Conservation (phyloP, 2,113 vertebrate species). For the Fregetta grallaria region DNA sequence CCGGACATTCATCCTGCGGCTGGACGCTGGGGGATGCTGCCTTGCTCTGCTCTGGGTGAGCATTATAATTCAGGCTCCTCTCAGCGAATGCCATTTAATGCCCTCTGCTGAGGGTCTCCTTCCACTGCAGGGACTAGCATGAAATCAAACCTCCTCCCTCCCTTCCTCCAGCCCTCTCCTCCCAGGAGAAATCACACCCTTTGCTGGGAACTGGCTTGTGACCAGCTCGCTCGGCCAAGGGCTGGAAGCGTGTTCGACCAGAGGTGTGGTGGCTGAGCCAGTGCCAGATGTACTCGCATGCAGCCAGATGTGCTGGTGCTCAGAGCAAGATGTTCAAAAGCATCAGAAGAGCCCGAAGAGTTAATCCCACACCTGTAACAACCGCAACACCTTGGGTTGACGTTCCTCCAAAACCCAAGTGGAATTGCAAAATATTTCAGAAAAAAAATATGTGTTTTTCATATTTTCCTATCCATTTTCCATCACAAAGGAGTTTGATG, state of each 20-base stretch:
- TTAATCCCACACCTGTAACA: not conserved
- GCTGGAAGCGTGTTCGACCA: rapidly evolving
- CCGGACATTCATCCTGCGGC: rapidly evolving
- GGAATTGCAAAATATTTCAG: not conserved
- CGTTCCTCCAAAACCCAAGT: not conserved
- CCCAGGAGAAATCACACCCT: not conserved
- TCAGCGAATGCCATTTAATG: not conserved
- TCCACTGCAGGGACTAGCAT: not conserved
- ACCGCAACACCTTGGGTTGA: not conserved
- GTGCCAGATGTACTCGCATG: not conserved
- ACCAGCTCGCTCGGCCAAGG: not conserved
- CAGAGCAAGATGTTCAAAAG: not conserved
- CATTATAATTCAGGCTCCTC: not conserved
- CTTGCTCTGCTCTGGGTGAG: not conserved
- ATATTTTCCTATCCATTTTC: not conserved
- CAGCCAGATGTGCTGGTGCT: not conserved
- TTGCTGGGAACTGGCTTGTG: not conserved
- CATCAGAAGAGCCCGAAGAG: not conserved
- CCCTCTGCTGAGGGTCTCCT: not conserved
- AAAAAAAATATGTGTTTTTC: not conserved
- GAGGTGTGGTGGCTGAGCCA: not conserved
- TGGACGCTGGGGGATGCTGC: rapidly evolving
- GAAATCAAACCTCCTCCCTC: not conserved
- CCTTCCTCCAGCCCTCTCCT: not conserved
- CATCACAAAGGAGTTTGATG: not conserved